These are phyloP conservation scores for Typhlichthys eigenmanni DNA, from an alignment of 2,797 vertebrate species.

Conservation along the genomic window DNA sequence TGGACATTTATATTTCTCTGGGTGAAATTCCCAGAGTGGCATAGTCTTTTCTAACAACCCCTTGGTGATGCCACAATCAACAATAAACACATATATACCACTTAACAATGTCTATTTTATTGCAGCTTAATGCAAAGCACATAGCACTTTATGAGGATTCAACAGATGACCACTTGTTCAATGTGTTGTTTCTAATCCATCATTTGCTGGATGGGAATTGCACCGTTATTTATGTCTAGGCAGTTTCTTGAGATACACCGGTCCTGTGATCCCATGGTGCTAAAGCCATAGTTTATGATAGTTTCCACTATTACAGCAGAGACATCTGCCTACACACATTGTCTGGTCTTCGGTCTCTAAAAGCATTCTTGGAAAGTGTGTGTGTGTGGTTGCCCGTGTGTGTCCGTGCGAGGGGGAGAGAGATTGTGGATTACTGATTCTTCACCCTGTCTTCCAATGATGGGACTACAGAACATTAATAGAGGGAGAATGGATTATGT, in stretches of 20 bases:
- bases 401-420: not conserved
- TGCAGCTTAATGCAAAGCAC: slow-evolving; percentile 5
- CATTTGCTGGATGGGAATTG: slow-evolving; percentile 28
- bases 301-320: slow-evolving; percentile 65
- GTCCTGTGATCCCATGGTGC: slow-evolving; percentile 26
- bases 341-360: slow-evolving; percentile 57
- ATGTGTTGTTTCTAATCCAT: slow-evolving; percentile 21
- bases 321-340: slow-evolving; percentile 54
- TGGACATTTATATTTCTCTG: no score
- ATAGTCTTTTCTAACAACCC: no score
- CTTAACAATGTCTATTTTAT: not conserved
- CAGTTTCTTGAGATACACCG: slow-evolving; percentile 37
- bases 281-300: slow-evolving; percentile 57
- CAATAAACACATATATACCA: no score
- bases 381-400: slow-evolving; percentile 12
- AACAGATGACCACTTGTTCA: slow-evolving; percentile 20
- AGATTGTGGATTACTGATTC: slow-evolving; percentile 13
- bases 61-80: no score
- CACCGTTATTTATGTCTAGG: slow-evolving; percentile 37
- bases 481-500: slow-evolving; percentile 57
- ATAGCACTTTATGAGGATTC: not conserved
- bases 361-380: slow-evolving; percentile 70
- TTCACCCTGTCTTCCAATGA: slow-evolving; percentile 51
- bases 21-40: no score
- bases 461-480: slow-evolving; percentile 49